Base-by-base conservation (phyloP, 1,140 invertebrate genomes). In the Macrostomum lignano region DNA sequence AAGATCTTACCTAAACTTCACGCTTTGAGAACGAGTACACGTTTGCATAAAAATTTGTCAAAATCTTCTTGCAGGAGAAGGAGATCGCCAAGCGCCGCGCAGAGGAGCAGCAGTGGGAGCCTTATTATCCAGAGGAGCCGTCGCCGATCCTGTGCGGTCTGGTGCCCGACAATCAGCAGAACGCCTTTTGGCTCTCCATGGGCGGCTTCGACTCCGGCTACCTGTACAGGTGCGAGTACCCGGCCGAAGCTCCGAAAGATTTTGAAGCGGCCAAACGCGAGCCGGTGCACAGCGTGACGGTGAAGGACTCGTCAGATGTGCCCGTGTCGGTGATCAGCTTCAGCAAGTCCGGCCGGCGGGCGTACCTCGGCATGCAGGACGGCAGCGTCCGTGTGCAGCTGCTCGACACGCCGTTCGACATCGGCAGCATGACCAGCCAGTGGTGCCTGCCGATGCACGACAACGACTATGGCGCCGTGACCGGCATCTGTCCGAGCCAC, bases 391-490 rank as follows among this genome's bases (percentile, higher is more conserved):
- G 53, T n/a, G 40, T 57, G n/a, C 51, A 56, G 31, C 38, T 38
- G 7, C 13, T 38, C 5, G 44, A 44, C 15, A 35, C 47, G 3
- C 37, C 44, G 1, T 36, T 38, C 29, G 42, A 44, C 28, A 35
- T 52, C n/a, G 31, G 38, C 3, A 29, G 38, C 7, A 32, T 51
- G 4, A 46, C 43, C 63, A 48, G 75, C 40, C 71, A 68, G 45
- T 73, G 71, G 60, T 56, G 60, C 9, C 52, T 74, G 22, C 61
- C 67, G 13, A 71, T 76, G 63, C 76, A 82, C 45, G 73, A 79
- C 48, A 63, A 63, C 32, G 62, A 65, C 31, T 71, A 69, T 29
- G 75, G 74, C n/a, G 54, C 54, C 11, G 64, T 79, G 10, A 64
- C 67, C 2, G 55, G 59, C 35, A 58, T 79, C 17, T 58, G 64